phyloP scores from a whole-genome alignment of 2,888 invertebrate species.

The Caenorhabditis japonica region DNA sequence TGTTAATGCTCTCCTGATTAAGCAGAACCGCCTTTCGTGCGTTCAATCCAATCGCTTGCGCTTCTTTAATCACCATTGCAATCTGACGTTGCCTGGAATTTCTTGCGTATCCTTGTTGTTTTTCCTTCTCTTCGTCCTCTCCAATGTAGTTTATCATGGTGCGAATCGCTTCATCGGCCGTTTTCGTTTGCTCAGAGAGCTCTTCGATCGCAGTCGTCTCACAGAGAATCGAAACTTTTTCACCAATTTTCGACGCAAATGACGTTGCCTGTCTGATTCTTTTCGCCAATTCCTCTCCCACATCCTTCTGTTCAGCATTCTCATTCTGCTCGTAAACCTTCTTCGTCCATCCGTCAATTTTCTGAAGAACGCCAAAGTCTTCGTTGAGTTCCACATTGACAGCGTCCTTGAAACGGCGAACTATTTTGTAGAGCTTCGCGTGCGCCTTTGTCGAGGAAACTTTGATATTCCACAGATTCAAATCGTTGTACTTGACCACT shows the following conservation, averaged over 20 bases:
- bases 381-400: slow-evolving; percentile 48
- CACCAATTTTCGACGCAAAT: slow-evolving; percentile 25
- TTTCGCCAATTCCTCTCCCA: slow-evolving; percentile 12
- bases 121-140: slow-evolving; percentile 68
- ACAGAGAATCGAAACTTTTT: slow-evolving; percentile 30
- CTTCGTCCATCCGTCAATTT: slow-evolving; percentile 55
- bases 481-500: slow-evolving; percentile 93
- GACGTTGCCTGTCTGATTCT: slow-evolving; percentile 20
- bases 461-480: slow-evolving; percentile 93
- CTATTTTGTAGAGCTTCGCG: slow-evolving; percentile 78
- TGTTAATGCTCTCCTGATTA: slow-evolving; percentile 43
- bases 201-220: slow-evolving; percentile 37
- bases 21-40: slow-evolving; percentile 55
- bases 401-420: slow-evolving; percentile 83
- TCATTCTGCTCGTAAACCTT: slow-evolving; percentile 7
- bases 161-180: slow-evolving; percentile 51
- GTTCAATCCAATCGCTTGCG: slow-evolving; percentile 59
- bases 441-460: slow-evolving; percentile 82
- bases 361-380: slow-evolving; percentile 57
- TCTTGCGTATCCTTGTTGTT: slow-evolving; percentile 63
- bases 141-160: slow-evolving; percentile 62
- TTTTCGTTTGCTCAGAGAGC: slow-evolving; percentile 53
- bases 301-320: neutral
- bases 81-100: slow-evolving; percentile 60
- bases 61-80: slow-evolving; percentile 64